Evolutionary conservation across 2,888 invertebrate species (phyloP), one percentile per base, ranked within the genome.

Genomic region (Phortica okadai): DNA sequence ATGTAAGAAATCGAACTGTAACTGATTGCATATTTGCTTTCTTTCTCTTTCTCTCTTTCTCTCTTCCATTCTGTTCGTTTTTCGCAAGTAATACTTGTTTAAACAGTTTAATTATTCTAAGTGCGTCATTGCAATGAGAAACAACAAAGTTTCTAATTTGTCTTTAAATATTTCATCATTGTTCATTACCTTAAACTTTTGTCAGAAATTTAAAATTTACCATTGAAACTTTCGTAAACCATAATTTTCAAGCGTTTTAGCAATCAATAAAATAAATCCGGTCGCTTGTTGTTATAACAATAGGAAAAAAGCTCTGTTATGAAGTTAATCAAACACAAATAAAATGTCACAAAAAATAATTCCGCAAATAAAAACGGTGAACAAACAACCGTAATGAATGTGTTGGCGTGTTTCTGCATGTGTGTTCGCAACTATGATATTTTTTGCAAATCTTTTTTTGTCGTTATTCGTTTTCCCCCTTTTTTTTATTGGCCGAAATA

Each of bases 251-350:
- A 33, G 33, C 11, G 16, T 14, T 56, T 62, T 1, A 25, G 25
- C 62, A 62, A 62, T 25, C 62, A 62, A 62, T 62, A 62, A 62
- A 62, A 62, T 62, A 25, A 21, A 62, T 62, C 62, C 25, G 6
- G 62, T 16, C 21, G n/a, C 6, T 62, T 1, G n/a, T 62, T 62
- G 62, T 11, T 62, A 62, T 25, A 66, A 33, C 33, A 33, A 66
- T 33, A 66, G 42, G 41, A 59, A 33, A n/a, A 25, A 66, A 70
- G 62, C 54, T 44, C 25, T 72, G 33, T 62, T 72, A 59, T 66
- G 11, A 75, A 74, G 69, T 56, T 76, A 82, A 82, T 80, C 76
- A 80, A 70, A 69, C 58, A 59, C 14, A 70, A 69, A 70, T 59
- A 75, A 62, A 74, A 74, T 5, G 45, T 69, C 16, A 59, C 58